A percentile compares a stretch with the other conserved stretches of the same genome.
phyloP scores from a whole-genome alignment of 1,140 invertebrate genomes.

The Microvelia longipes region DNA sequence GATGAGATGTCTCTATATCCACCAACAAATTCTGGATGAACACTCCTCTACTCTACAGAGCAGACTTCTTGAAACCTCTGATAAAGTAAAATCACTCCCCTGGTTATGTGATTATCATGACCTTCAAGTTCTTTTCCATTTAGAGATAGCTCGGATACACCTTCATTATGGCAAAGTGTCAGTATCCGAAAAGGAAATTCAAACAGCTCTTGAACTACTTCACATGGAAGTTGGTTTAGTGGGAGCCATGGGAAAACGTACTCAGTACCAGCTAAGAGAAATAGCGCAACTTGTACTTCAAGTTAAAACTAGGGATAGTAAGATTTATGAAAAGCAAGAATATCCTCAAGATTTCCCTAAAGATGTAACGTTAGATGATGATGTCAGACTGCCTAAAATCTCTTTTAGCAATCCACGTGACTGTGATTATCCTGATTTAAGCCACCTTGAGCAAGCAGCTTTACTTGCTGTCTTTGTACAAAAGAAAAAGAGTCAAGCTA shows the following conservation, averaged over 20 bases:
- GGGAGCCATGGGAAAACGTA: constrained; percentile 63
- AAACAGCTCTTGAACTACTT: constrained; percentile 44
- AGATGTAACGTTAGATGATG: constrained; percentile 62
- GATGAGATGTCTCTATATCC: constrained; percentile 48
- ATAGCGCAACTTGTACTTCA: constrained; percentile 64
- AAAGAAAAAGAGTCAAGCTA: constrained; percentile 51
- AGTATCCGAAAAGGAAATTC: constrained; percentile 47
- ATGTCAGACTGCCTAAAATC: constrained; percentile 62
- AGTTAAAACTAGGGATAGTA: constrained; percentile 33
- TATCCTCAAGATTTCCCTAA: constrained; percentile 31
- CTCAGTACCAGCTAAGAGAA: constrained; percentile 66
- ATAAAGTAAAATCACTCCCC: constrained; percentile 34
- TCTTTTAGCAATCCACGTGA: constrained; percentile 46
- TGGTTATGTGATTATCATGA: constrained; percentile 31
- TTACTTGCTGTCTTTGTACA: constrained; percentile 52
- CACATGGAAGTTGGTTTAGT: constrained; percentile 31
- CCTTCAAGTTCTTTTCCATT: constrained; percentile 44
- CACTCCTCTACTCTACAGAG: constrained; percentile 44
- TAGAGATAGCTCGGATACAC: constrained; percentile 61
- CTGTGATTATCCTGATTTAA: constrained; percentile 38
- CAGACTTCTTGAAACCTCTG: constrained; percentile 40
- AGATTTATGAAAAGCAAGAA: constrained; percentile 29
- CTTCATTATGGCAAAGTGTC: constrained; percentile 54
- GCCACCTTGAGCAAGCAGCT: constrained; percentile 58
- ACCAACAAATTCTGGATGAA: constrained; percentile 60